Evolutionary conservation across 2,797 vertebrate species (phyloP), one percentile per base, ranked within the genome.

Genomic region (Lepilemur septentrionalis): DNA sequence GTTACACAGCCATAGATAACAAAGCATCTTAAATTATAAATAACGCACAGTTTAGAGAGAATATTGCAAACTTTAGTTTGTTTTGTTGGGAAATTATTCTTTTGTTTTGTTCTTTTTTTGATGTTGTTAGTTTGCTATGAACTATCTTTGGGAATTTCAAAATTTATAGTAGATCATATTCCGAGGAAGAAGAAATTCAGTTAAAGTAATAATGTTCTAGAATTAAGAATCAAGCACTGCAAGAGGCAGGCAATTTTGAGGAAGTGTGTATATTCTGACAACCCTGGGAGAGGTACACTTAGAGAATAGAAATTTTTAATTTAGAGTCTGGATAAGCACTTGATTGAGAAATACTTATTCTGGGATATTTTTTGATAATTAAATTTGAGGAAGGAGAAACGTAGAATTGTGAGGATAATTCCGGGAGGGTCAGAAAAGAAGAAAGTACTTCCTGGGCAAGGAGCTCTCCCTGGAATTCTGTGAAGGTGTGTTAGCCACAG

Each of bases 41-140:
- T 59, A 59, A 59, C 4, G 57, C 57, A 12, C 57, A 59, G 7
- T 38, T 28, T 32, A 65, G n/a, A 22, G 30, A n/a, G 4, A 35
- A 20, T 55, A 7, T 38, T 70, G 11, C 8, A 65, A 65, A 72
- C 30, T 88, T 86, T 79, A 41, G 3, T 72, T 50, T 87, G 43
- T 7, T 52, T 75, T 38, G 38, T 82, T 69, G 10, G 6, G 7
- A 6, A 1, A 20, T 23, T 50, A 8, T 55, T 28, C 4, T 17
- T 72, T 83, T 65, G 25, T 80, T 72, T 83, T 65, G 17, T 80
- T 48, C 67, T 48, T 84, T 28, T 92, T 89, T 78, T 82, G 61
- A 50, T 57, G 5, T 79, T 79, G 25, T 67, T 35, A 65, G 1
- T 88, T 87, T 65, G 20, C 23, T 32, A 41, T 8, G 38, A 69